These are phyloP conservation scores for Calephelis nemesis DNA, from an alignment of 1,140 invertebrate species.

Conservation along the genomic window DNA sequence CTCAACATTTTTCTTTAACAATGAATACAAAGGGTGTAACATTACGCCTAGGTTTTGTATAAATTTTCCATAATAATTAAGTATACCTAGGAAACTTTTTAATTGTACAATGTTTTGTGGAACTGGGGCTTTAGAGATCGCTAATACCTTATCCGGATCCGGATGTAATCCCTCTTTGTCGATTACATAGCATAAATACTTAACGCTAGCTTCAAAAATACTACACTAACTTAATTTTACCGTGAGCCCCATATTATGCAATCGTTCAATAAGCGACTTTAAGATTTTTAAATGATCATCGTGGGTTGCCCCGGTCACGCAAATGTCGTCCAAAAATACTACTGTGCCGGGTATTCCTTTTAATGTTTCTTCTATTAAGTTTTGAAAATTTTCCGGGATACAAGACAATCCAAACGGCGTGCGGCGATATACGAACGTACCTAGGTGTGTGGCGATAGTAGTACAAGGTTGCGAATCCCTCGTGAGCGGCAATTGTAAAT, in stretches of 20 bases:
- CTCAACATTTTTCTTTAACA: slow-evolving; percentile 32
- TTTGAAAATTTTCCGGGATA: slow-evolving; percentile 50
- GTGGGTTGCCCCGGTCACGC: slow-evolving; percentile 33
- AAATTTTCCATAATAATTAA: slow-evolving; percentile 47
- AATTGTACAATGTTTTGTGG: too few species aligned
- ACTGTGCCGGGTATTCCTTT: slow-evolving; percentile 22
- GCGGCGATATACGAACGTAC: too few species aligned
- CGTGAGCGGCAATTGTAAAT: too few species aligned
- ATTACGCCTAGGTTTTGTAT: slow-evolving; percentile 37
- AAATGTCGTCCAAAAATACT: slow-evolving; percentile 46
- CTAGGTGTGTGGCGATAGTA: too few species aligned
- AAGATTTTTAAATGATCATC: slow-evolving; percentile 34
- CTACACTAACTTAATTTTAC: slow-evolving; percentile 42
- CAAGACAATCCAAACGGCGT: slow-evolving; percentile 46
- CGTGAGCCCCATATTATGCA: slow-evolving; percentile 29
- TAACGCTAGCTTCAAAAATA: slow-evolving; percentile 45
- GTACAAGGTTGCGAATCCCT: too few species aligned
- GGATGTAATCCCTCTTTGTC: slow-evolving; percentile 29
- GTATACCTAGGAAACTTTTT: slow-evolving; percentile 41
- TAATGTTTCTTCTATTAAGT: slow-evolving; percentile 44
- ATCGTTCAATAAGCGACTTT: slow-evolving; percentile 29
- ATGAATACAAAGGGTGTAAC: slow-evolving; percentile 36
- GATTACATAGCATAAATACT: slow-evolving; percentile 37
- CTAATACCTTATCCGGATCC: slow-evolving; percentile 31
- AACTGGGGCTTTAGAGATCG: too few species aligned